These are phyloP conservation scores for Clistopyga incitator DNA, from an alignment of 2,888 invertebrate species.

Conservation along the genomic window DNA sequence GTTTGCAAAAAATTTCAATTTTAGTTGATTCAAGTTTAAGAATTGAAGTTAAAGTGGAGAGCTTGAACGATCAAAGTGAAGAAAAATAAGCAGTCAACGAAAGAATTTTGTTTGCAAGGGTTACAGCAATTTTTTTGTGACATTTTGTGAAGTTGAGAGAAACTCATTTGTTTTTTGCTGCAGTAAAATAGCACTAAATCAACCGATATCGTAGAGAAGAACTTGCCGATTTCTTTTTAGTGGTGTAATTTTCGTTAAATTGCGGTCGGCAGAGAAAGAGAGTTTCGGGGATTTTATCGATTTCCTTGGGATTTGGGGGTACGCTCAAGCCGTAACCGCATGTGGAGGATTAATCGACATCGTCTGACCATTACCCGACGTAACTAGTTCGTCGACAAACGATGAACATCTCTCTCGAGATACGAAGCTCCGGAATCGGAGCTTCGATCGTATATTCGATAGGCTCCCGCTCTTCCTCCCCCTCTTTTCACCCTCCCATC, in stretches of 20 bases:
- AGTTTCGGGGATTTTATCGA: conserved; percentile 32
- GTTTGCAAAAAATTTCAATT: too few relatives aligned
- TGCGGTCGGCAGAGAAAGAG: neutral
- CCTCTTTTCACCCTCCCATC: neutral
- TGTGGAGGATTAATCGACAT: conserved; percentile 56
- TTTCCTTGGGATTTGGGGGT: conserved; percentile 16
- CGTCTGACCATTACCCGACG: conserved; percentile 48
- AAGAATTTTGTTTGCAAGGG: too few relatives aligned
- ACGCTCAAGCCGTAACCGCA: conserved; percentile 32
- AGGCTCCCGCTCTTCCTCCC: neutral
- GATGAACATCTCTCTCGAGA: conserved; percentile 36
- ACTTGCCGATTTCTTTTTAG: neutral
- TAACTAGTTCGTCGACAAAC: conserved; percentile 47
- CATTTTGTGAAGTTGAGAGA: too few relatives aligned
- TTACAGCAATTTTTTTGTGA: too few relatives aligned
- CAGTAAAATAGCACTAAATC: neutral
- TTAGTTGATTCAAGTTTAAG: too few relatives aligned
- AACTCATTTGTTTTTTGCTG: too few relatives aligned
- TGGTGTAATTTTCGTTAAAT: conserved; percentile 17
- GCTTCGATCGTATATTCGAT: conserved; percentile 21
- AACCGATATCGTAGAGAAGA: neutral
- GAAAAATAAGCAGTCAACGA: too few relatives aligned
- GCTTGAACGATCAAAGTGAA: too few relatives aligned
- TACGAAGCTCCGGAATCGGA: conserved; percentile 20
- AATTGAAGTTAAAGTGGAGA: too few relatives aligned